Percentiles rank a stretch among this genome's conserved stretches.
Evolutionary conservation across 2,113 vertebrate species (phyloP).

Genomic region (Rhabdornis inornatus): DNA sequence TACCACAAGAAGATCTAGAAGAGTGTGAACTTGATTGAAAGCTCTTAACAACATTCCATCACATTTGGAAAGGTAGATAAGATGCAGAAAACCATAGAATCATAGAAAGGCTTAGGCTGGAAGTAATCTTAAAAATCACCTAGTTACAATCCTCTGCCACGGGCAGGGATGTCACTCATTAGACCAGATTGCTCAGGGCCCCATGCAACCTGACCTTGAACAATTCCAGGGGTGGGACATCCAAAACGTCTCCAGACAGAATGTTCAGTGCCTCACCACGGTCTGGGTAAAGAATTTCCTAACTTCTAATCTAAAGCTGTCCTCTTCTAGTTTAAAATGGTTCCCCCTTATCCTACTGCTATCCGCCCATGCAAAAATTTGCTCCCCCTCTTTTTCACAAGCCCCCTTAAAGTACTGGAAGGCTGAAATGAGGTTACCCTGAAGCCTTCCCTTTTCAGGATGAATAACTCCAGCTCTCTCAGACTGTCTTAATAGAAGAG

Average conservation of each 20-base stretch:
- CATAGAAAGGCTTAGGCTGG: neutral
- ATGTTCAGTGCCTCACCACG: neutral
- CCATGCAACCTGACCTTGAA: neutral
- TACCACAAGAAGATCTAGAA: neutral
- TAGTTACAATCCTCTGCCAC: neutral
- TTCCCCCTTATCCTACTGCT: neutral
- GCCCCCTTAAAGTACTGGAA: neutral
- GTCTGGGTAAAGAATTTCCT: neutral
- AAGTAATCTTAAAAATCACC: neutral
- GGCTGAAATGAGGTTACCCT: neutral
- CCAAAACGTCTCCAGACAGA: neutral
- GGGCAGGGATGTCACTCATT: neutral
- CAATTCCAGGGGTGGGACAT: neutral
- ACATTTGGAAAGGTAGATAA: neutral
- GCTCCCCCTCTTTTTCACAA: neutral
- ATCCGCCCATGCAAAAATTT: neutral
- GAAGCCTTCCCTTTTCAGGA: neutral
- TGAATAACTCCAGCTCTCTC: neutral
- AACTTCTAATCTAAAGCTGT: neutral
- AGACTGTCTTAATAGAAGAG: neutral
- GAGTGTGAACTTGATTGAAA: neutral
- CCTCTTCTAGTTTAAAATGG: neutral
- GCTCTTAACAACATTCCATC: neutral
- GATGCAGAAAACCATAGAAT: neutral
- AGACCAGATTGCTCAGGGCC: neutral